Base-by-base conservation (phyloP, 2,113 vertebrate genomes). In the Brienomyrus brachyistius region DNA sequence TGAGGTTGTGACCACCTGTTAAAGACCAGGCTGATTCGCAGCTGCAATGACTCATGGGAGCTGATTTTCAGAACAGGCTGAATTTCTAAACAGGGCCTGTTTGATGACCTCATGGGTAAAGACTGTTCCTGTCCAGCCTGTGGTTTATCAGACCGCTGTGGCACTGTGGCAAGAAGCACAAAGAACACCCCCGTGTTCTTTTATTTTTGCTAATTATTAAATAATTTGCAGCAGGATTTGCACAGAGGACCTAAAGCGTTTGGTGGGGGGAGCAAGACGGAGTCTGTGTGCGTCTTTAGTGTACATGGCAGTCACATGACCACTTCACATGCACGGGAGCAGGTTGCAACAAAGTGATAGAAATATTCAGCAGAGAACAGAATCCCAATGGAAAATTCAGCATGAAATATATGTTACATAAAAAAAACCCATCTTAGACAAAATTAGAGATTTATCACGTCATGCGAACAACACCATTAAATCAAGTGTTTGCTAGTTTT, bases 1-100 rank as follows among this genome's bases (percentile, higher is more conserved):
- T 92, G 92, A 74, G 50, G 85, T 86, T 86, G 87, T 66, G 88
- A 92, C 93, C 94, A 94, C 93, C 94, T 95, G 94, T 92, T 89
- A 19, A 80, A 89, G 92, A 90, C 94, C 93, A 91, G 89, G 80
- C 90, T 93, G 94, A 93, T 94, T 93, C 92, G 91, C 94, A 95
- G 95, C 94, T 89, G 89, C 80, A 87, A 77, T 92, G 90, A 93
- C 91, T 93, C 92, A 91, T 92, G 83, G 92, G 93, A 93, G 93
- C 89, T 91, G 91, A 92, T 15, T n/a, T 84, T 23, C 21, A 47
- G 40, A 84, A 19, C 82, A n/a, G 17, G 82, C 82, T 13, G 82
- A 45, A 48, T 47, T n/a, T 70, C n/a, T 84, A 87, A 85, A 62
- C 15, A 0, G 47, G 52, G 47, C 50, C 54, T 88, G 90, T 88